Conservation (phyloP, 2,888 invertebrate species). For the Limenitis camilla region DNA sequence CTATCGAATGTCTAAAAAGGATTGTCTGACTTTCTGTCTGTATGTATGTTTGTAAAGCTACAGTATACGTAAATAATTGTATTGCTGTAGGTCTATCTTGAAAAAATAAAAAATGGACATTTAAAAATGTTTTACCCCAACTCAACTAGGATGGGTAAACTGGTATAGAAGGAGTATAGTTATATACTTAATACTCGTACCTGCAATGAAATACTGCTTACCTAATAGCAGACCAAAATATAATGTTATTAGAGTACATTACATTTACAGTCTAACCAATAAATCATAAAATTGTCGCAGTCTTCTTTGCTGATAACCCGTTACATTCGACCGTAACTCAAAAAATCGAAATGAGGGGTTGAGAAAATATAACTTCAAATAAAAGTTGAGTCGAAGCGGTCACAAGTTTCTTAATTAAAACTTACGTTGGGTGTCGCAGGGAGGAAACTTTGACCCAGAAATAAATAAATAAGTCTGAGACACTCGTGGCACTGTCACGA, state of each 20-base stretch:
- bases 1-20: too few species aligned
- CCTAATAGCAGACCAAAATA: not conserved
- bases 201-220: too few species aligned
- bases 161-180: too few species aligned
- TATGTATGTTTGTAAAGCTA: too few species aligned
- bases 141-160: too few species aligned
- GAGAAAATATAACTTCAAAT: constrained; percentile 73
- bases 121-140: too few species aligned
- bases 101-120: too few species aligned
- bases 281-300: constrained; percentile 1
- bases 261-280: not conserved
- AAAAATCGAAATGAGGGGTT: constrained; percentile 55
- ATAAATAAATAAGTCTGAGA: constrained; percentile 65
- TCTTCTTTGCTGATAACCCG: constrained; percentile 40
- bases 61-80: too few species aligned
- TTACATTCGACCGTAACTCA: constrained; percentile 36
- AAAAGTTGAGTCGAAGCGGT: constrained; percentile 68
- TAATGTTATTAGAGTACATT: not conserved
- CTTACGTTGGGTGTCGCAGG: constrained; percentile 68
- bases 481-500: constrained; percentile 55
- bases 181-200: too few species aligned
- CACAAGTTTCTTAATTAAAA: constrained; percentile 77
- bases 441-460: constrained; percentile 69
- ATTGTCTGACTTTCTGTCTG: too few species aligned
- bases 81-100: too few species aligned